Evolutionary conservation across 1,140 invertebrate species (phyloP), one percentile per base, ranked within the genome.

Genomic region (Antheraea pernyi): DNA sequence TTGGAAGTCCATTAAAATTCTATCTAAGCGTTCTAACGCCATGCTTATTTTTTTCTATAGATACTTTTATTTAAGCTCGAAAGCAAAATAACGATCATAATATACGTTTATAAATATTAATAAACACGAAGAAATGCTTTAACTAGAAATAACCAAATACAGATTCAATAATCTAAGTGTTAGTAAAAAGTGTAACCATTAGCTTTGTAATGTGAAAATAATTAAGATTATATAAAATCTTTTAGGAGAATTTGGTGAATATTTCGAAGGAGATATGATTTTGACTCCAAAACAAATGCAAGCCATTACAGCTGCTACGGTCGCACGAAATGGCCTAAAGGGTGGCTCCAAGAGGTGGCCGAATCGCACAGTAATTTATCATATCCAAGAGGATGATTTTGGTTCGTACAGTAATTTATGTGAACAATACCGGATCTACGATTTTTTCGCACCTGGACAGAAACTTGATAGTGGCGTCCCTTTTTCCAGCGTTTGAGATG

Each of bases 381-480:
- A 94, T 53, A 95, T 96, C 39, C 83, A 93, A 46, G 89, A 94
- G 19, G 86, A 94, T 30, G 94, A 95, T 78, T 96, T 96, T 78
- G 92, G 95, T 96, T 86, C 91, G 93, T n/a, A 53, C 2, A 53
- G 16, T 53, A 16, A 53, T 53, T 53, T n/a, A 53, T 30, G 22
- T 30, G 22, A 30, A 4, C 22, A 30, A 4, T 4, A 1, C 22
- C 22, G 22, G 22, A 30, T 30, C 22, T 30, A 30, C 22, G 22
- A 30, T 30, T 30, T 30, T 30, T 4, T 30, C 22, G 22, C 1
- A 30, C 22, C 22, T n/a, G 22, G 22, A 4, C 22, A 30, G 22
- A 30, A 2, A 30, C 1, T 30, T 30, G 4, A 30, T 30, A 30
- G 22, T 30, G 22, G 4, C 22, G 22, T 4, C 22, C 22, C 22